Evolutionary conservation across 2,113 vertebrate species (phyloP), one percentile per base, ranked within the genome.

Genomic region (Puffinus mauretanicus): DNA sequence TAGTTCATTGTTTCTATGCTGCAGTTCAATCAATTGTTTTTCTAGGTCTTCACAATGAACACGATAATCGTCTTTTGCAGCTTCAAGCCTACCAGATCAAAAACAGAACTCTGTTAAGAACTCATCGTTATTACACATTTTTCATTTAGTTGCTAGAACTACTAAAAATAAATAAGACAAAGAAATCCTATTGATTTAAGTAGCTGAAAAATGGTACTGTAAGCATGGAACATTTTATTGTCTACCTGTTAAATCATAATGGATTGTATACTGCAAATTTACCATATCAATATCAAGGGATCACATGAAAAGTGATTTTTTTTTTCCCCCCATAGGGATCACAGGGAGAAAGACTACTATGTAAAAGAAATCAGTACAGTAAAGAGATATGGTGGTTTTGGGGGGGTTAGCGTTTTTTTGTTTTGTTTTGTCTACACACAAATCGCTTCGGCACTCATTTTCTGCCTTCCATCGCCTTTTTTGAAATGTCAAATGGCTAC

Each of bases 11-110:
- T 99, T 99, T 51, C 99, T 98, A 47, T 99, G 99, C 64, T 99
- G 99, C 87, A 99, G 98, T 90, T 99, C 99, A 81, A 99, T 98
- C 77, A 99, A 83, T 75, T 99, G 99, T 89, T 99, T 99, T 97
- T 99, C 99, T 90, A 99, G 96, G 86, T 99, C 99, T 96, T 99
- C 99, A 96, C 99, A 99, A 96, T 99, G 99, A 97, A 99, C 98
- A 72, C 99, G 98, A 97, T 99, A 99, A 97, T 99, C 99, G 95
- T 99, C 99, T 97, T 99, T 99, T 64, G 99, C 99, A 79, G 99
- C 99, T 98, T 99, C 99, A 93, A 99, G 98, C 95, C 99, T 99
- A 77, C 6, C 40, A 91, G 66, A 94, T 26, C 36, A 86, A 78
- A 92, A 86, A 3, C 32, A 93, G 29, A 97, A 51, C 13, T 44